phyloP scores from a whole-genome alignment of 2,113 vertebrate species.

The Corydoras sp. region DNA sequence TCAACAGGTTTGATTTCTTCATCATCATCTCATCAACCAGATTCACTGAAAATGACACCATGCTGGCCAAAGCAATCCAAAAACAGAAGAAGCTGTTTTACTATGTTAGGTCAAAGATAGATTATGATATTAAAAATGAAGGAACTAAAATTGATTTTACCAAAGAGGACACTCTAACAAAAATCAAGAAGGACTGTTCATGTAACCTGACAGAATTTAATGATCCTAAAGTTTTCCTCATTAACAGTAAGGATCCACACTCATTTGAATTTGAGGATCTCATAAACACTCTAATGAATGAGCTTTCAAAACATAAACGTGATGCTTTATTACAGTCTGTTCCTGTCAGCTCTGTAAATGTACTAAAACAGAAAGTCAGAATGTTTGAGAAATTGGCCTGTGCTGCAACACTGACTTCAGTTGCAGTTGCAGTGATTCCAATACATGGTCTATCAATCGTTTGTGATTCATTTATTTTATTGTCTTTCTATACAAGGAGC shows the following conservation, averaged over 20 bases:
- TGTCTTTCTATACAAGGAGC: constrained; percentile 44
- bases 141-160: constrained; percentile 18
- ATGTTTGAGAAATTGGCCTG: constrained; percentile 51
- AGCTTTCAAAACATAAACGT: constrained; percentile 44
- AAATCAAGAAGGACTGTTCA: constrained; percentile 30
- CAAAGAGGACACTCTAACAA: constrained; percentile 16
- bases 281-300: constrained; percentile 25
- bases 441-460: constrained; percentile 52
- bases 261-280: constrained; percentile 36
- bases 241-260: constrained; percentile 18
- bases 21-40: constrained; percentile 56
- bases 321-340: constrained; percentile 42
- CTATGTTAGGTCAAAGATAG: constrained; percentile 44
- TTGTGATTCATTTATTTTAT: constrained; percentile 53
- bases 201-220: constrained; percentile 31
- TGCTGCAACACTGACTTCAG: constrained; percentile 50
- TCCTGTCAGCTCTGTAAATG: constrained; percentile 48
- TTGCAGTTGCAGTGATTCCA: constrained; percentile 47
- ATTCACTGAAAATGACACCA: constrained; percentile 55
- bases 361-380: constrained; percentile 55
- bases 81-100: constrained; percentile 39
- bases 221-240: constrained; percentile 43
- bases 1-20: constrained; percentile 64
- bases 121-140: constrained; percentile 33
- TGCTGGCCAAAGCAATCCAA: constrained; percentile 57